Evolutionary conservation across 1,140 invertebrate species (phyloP), one percentile per base, ranked within the genome.

Genomic region (Diploscapter pachys): DNA sequence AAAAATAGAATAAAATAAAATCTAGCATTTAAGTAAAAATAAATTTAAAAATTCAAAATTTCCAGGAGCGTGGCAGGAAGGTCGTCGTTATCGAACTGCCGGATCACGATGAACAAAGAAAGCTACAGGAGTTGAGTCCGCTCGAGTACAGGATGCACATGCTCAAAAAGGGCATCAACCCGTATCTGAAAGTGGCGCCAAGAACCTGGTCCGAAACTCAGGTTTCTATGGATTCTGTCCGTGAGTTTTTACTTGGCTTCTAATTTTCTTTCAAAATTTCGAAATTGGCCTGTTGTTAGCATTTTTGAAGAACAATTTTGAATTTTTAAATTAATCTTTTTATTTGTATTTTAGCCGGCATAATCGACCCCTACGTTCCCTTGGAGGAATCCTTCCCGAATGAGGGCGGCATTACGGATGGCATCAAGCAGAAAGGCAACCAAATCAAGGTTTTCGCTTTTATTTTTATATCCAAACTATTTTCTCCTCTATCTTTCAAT

Each of bases 141-240:
- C 71, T 57, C 8, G 78, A 85, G 56, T 56, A 84, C 64, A 78
- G 83, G 54, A 71, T 72, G n/a, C 77, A 78, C 49, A 56, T 85
- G n/a, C 59, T 85, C 68, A 78, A 78, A 49, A 77, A 80, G 54
- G 84, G 84, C 4, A 73, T 83, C 51, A 85, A 85, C 73, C 80
- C 79, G 6, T 82, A 81, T 69, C 80, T 83, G 64, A 78, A 85
- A 48, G 81, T 84, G 9, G 11, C 68, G n/a, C 75, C 82, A 4
- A 72, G 84, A 8, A 57, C 73, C 6, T 85, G 83, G 83, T 69
- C 80, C 61, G 83, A 85, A 61, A 72, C 80, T 56, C 84, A 85
- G 59, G 50, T 80, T n/a, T 85, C 82, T 48, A 65, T 82, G 53
- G 79, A 85, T 57, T 81, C 83, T 8, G 80, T 85, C 66, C 74